These are phyloP conservation scores for Melopsittacus undulatus DNA, from an alignment of 2,797 vertebrate genomes.

Conservation along the genomic window DNA sequence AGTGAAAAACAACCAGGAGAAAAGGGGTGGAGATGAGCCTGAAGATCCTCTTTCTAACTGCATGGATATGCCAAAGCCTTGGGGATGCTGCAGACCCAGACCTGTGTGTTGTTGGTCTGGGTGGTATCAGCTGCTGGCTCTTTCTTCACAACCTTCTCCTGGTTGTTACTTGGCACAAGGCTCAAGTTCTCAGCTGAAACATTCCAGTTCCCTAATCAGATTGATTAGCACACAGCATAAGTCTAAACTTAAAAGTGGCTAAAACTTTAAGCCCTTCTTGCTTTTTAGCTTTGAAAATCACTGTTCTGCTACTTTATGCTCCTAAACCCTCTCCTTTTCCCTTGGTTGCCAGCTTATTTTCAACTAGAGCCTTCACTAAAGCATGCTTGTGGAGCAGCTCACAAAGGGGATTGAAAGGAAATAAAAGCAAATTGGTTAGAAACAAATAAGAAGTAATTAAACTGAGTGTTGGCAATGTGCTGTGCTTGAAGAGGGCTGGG, in stretches of 20 bases:
- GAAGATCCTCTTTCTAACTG: background rate
- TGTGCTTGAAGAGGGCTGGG: background rate
- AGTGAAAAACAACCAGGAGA: background rate
- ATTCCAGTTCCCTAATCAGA: background rate
- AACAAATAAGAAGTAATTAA: background rate
- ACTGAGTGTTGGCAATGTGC: background rate
- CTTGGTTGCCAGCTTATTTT: background rate
- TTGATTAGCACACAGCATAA: background rate
- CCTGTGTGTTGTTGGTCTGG: fast-evolving
- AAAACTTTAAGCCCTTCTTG: background rate
- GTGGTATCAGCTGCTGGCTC: background rate
- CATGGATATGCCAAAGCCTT: background rate
- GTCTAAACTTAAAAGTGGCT: background rate
- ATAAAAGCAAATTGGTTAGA: background rate
- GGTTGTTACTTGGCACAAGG: background rate
- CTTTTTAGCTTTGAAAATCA: background rate
- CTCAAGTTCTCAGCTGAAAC: background rate
- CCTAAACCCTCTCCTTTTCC: background rate
- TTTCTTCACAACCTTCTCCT: background rate
- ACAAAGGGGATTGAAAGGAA: background rate
- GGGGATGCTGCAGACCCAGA: background rate
- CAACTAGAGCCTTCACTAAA: background rate
- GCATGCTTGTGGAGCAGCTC: background rate
- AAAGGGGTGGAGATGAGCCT: background rate
- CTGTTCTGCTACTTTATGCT: background rate